Percentiles rank a stretch among this genome's conserved stretches.
These are phyloP conservation scores for Anabas testudineus DNA, from an alignment of 2,797 vertebrate species.

Conservation along the genomic window DNA sequence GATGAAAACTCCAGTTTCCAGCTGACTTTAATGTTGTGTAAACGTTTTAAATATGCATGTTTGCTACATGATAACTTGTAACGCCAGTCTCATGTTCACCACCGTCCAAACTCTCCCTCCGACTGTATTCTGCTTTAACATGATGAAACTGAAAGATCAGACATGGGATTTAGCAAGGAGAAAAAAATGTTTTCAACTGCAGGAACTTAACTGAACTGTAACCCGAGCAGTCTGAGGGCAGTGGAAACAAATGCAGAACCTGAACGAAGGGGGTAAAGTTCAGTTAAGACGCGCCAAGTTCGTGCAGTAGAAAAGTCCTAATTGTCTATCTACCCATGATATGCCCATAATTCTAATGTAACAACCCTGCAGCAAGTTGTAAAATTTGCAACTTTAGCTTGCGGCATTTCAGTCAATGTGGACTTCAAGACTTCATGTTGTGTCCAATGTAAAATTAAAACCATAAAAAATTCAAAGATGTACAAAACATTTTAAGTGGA, in stretches of 20 bases:
- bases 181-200: background rate
- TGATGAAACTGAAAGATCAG: too few relatives aligned
- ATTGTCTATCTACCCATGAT: background rate
- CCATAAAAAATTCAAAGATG: slow-evolving; percentile 6
- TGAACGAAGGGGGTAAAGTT: too few relatives aligned
- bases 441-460: slow-evolving; percentile 20
- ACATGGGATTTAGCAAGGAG: too few relatives aligned
- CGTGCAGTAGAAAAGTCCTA: too few relatives aligned
- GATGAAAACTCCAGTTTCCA: too few relatives aligned
- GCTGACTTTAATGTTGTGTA: background rate
- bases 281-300: too few relatives aligned
- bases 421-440: background rate
- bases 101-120: background rate
- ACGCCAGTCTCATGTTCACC: too few relatives aligned
- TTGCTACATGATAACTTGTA: background rate
- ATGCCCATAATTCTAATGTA: background rate
- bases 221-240: too few relatives aligned
- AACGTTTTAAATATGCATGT: background rate
- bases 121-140: background rate
- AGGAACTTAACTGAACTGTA: background rate
- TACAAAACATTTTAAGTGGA: slow-evolving; percentile 2
- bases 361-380: slow-evolving; percentile 20
- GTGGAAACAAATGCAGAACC: too few relatives aligned
- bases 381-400: slow-evolving; percentile 42
- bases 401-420: slow-evolving; percentile 37